These are phyloP conservation scores for Drosophila tripunctata DNA, from an alignment of 2,888 invertebrate species.

Conservation along the genomic window DNA sequence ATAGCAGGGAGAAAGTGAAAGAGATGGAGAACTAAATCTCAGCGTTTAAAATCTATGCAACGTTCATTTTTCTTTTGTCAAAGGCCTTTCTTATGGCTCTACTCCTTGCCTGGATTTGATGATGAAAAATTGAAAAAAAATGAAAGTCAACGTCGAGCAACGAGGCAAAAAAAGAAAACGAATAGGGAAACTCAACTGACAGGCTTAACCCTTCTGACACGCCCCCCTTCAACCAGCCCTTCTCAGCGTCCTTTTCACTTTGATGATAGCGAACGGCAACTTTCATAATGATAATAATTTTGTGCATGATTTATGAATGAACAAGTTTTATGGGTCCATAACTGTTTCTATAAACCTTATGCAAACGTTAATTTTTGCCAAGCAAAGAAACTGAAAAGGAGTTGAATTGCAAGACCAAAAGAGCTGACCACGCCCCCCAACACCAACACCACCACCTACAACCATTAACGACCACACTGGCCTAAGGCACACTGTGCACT, in stretches of 20 bases:
- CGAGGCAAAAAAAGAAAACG: slow-evolving; percentile 12
- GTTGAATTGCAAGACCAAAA: slow-evolving; percentile 27
- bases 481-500: slow-evolving; percentile 34
- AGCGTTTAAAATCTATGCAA: slow-evolving; percentile 66
- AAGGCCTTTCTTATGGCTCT: slow-evolving; percentile 14
- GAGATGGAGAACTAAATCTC: slow-evolving; percentile 49
- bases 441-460: no score
- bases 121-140: slow-evolving; percentile 80
- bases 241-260: no score
- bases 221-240: slow-evolving; percentile 21
- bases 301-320: slow-evolving; percentile 78
- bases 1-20: slow-evolving; percentile 10
- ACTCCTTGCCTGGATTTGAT: slow-evolving; percentile 52
- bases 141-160: slow-evolving; percentile 59
- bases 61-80: slow-evolving; percentile 74
- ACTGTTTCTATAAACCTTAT: slow-evolving; percentile 60
- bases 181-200: slow-evolving; percentile 47
- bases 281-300: slow-evolving; percentile 80
- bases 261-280: slow-evolving; percentile 73
- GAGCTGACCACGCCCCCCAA: slow-evolving; percentile 38
- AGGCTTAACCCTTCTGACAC: slow-evolving; percentile 68
- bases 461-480: slow-evolving; percentile 29
- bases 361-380: slow-evolving; percentile 72
- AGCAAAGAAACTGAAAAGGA: slow-evolving; percentile 43
- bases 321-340: slow-evolving; percentile 72